Base-by-base conservation (phyloP, 2,113 vertebrate genomes). In the Mirza zaza region DNA sequence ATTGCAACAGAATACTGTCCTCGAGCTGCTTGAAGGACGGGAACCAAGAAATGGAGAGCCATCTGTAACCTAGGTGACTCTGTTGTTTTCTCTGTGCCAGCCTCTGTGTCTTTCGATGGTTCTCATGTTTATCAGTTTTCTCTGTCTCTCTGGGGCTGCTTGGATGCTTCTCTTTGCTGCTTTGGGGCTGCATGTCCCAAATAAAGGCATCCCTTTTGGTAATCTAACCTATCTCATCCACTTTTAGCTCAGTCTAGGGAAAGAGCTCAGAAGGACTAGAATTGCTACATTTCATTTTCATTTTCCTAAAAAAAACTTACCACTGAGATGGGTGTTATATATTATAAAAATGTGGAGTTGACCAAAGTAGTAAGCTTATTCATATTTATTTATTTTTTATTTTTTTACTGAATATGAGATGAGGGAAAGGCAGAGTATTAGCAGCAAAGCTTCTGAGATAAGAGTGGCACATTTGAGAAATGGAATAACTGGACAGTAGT, bases 261-360 rank as follows among this genome's bases (percentile, higher is more conserved):
- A 91, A 91, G 45, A 92, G n/a, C 68, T 84, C 57, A 85, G 77
- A 91, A 86, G 76, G 57, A 79, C 59, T 63, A 87, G 85, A 70
- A 68, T 94, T 87, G 65, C 50, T 87, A 2, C 27, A n/a, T 67
- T 29, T 89, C 42, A 73, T 13, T 50, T 95, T 92, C 21, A 73
- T 3, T 65, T 84, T 80, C n/a, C 81, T 76, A 48, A 91, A 63
- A 75, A 32, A 77, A 81, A 17, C 39, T 92, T 87, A 13, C 32
- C 42, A 34, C 8, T 90, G 70, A 92, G 14, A 55, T 79, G 52
- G 36, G 20, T 75, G 11, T 92, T 94, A 1, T 48, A 7, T 52
- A 57, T 45, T 65, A 45, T 65, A 42, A 65, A 39, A 75, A 17
- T 63, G 57, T 88, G 29, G 9, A 52, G 32, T 87, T 93, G 65